Evolutionary conservation across 2,113 vertebrate species (phyloP).

Genomic region (human (Homo sapiens)): DNA sequence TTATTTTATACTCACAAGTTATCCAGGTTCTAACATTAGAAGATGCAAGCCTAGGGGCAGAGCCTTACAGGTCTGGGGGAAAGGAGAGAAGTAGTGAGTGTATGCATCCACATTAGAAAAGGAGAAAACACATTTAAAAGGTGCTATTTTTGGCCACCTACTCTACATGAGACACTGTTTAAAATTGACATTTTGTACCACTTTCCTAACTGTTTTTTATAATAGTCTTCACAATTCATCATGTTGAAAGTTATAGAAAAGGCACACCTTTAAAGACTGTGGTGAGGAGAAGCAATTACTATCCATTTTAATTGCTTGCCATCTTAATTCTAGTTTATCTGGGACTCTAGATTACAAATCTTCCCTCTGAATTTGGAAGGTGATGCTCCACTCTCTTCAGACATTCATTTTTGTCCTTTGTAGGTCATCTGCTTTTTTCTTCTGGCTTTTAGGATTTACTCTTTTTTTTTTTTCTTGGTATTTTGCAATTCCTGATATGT

Average conservation of each 20-base stretch:
- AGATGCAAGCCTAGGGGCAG: not conserved
- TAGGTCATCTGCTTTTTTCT: not conserved
- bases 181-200: not conserved
- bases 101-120: not conserved
- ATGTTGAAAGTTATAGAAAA: not conserved
- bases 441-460: not conserved
- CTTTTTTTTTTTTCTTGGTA: not conserved
- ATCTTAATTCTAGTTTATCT: not conserved
- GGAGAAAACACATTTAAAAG: not conserved
- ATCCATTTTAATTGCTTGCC: not conserved
- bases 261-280: not conserved
- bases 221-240: not conserved
- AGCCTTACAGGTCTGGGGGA: not conserved
- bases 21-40: not conserved
- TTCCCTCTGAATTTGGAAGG: not conserved
- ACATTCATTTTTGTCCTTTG: not conserved
- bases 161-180: not conserved
- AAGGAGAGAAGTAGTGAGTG: fast-evolving
- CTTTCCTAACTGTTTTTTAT: not conserved
- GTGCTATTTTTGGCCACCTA: not conserved
- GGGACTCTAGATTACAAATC: not conserved
- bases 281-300: not conserved
- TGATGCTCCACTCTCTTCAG: not conserved
- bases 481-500: not conserved
- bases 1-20: not conserved